These are phyloP conservation scores for Tragelaphus eurycerus DNA, from an alignment of 2,797 vertebrate genomes.

Conservation along the genomic window DNA sequence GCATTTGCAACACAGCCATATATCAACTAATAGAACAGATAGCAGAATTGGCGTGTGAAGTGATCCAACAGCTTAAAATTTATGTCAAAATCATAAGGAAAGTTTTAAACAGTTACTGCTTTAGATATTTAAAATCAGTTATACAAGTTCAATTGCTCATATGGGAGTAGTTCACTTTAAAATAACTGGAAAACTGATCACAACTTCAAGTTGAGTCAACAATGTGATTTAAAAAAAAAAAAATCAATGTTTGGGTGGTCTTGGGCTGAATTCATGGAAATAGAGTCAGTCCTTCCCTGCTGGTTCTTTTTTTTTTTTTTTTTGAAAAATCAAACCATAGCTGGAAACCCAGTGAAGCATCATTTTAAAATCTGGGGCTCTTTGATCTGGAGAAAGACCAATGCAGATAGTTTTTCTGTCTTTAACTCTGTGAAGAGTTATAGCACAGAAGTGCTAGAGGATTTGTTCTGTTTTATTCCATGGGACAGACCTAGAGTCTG, in stretches of 20 bases:
- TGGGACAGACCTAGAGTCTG: background rate
- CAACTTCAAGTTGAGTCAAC: slow-evolving; percentile 8
- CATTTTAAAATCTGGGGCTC: background rate
- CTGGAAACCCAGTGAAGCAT: background rate
- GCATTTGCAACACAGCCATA: background rate
- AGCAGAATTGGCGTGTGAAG: background rate
- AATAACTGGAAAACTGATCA: slow-evolving; percentile 29
- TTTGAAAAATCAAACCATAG: background rate
- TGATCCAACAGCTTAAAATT: background rate
- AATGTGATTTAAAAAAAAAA: background rate
- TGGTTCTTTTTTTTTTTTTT: background rate
- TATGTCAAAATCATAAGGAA: background rate
- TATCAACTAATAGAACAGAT: background rate
- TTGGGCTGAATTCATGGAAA: background rate
- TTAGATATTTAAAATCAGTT: background rate
- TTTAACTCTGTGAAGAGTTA: background rate
- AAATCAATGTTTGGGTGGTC: background rate
- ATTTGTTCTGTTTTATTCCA: background rate
- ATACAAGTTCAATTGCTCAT: background rate
- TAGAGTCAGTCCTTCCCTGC: background rate
- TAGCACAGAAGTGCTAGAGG: background rate
- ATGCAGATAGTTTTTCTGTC: background rate
- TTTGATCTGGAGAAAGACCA: background rate
- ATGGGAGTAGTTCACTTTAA: slow-evolving; percentile 30
- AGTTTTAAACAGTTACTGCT: background rate